A percentile compares a stretch with the other conserved stretches of the same genome.
Evolutionary conservation across 2,797 vertebrate genomes (phyloP).

Genomic region (Alauda arvensis): DNA sequence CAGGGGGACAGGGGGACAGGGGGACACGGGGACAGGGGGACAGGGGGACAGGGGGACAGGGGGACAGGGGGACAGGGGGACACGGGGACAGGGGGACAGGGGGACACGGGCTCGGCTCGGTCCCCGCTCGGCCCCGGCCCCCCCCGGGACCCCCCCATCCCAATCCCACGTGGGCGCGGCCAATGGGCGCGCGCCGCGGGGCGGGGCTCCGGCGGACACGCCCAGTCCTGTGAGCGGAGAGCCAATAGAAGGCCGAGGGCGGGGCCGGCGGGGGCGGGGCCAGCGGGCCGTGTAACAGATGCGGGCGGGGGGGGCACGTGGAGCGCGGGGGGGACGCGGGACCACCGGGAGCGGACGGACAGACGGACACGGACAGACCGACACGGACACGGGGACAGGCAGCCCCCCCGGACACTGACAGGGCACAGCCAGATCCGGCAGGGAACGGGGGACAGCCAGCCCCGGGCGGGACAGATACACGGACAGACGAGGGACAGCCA

Average conservation of each 20-base stretch:
- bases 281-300: neutral
- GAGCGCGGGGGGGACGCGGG: neutral
- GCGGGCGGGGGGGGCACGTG: neutral
- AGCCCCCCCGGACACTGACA: neutral
- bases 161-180: neutral
- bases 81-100: no score
- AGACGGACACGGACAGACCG: neutral
- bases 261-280: neutral
- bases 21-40: neutral
- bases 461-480: neutral
- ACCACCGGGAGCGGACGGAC: neutral
- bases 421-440: neutral
- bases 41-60: no score
- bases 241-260: neutral
- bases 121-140: no score
- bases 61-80: neutral
- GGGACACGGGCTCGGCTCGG: neutral
- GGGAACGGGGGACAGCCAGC: neutral
- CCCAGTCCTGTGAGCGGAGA: accelerated
- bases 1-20: no score
- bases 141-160: no score
- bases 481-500: neutral
- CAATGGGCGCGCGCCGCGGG: neutral
- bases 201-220: accelerated
- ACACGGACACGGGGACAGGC: neutral